Evolutionary conservation across 2,797 vertebrate species (phyloP).

Genomic region (Pantherophis vulpinus): DNA sequence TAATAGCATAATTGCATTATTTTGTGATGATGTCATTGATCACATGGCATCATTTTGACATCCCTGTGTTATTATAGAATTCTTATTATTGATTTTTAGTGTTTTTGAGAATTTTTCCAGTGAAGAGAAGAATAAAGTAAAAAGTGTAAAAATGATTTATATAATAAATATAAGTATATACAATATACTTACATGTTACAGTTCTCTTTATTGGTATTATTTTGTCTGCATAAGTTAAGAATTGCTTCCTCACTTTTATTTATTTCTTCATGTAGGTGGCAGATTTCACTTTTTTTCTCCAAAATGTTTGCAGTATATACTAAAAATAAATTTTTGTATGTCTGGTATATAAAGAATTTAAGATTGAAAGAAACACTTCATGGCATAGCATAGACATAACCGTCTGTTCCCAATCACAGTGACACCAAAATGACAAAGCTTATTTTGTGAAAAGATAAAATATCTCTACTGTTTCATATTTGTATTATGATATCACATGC

Average conservation of each 20-base stretch:
- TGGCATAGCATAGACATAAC: neutral
- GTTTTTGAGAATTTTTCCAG: neutral
- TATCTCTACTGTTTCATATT: neutral
- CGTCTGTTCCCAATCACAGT: neutral
- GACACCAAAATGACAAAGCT: neutral
- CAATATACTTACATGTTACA: constrained; percentile 66
- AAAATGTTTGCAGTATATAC: constrained; percentile 59
- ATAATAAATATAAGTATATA: neutral
- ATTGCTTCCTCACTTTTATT: constrained; percentile 64
- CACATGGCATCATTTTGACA: neutral
- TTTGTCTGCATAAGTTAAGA: constrained; percentile 65
- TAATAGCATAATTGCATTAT: neutral
- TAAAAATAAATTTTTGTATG: constrained; percentile 50
- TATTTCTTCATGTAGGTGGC: constrained; percentile 64
- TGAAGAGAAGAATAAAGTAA: neutral
- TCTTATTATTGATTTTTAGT: neutral
- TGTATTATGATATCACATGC: neutral
- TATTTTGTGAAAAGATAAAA: neutral
- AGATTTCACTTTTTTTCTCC: constrained; percentile 59
- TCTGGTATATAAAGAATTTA: neutral
- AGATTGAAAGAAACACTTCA: neutral
- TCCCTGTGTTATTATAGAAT: neutral
- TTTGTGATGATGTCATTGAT: neutral
- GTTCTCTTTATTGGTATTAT: constrained; percentile 60
- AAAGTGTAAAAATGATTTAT: neutral